phyloP scores from a whole-genome alignment of 1,140 invertebrate species.

The Maniola jurtina region DNA sequence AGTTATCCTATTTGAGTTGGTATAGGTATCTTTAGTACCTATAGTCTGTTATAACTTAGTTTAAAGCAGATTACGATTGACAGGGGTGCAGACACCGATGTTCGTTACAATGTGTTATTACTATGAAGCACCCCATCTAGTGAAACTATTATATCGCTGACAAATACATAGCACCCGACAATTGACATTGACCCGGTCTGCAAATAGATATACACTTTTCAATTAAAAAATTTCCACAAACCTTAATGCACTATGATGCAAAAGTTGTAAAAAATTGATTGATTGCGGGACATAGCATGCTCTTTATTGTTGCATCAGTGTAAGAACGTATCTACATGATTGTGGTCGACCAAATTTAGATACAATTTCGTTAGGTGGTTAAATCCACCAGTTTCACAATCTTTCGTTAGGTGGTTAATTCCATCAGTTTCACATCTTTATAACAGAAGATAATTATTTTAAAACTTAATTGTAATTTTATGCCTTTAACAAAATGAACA shows the following conservation, averaged over 20 bases:
- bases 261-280: slow-evolving; percentile 6
- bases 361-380: neutral
- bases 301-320: slow-evolving; percentile 8
- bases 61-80: no score
- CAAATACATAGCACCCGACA: neutral
- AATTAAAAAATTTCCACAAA: slow-evolving; percentile 14
- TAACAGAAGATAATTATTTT: no score
- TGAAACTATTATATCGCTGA: no score
- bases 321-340: neutral
- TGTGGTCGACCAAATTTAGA: neutral
- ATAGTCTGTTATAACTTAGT: no score
- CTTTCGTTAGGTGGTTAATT: no score
- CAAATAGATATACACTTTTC: slow-evolving; percentile 20
- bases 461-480: no score
- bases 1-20: no score
- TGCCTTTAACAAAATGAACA: neutral
- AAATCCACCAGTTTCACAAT: neutral
- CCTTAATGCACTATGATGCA: slow-evolving; percentile 11
- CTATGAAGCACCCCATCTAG: no score
- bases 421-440: no score
- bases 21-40: no score
- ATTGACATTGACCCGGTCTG: slow-evolving; percentile 29
- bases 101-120: no score
- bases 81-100: no score
- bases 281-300: neutral